Evolutionary conservation across 2,888 invertebrate genomes (phyloP).

Genomic region (Sarcophaga variegata): DNA sequence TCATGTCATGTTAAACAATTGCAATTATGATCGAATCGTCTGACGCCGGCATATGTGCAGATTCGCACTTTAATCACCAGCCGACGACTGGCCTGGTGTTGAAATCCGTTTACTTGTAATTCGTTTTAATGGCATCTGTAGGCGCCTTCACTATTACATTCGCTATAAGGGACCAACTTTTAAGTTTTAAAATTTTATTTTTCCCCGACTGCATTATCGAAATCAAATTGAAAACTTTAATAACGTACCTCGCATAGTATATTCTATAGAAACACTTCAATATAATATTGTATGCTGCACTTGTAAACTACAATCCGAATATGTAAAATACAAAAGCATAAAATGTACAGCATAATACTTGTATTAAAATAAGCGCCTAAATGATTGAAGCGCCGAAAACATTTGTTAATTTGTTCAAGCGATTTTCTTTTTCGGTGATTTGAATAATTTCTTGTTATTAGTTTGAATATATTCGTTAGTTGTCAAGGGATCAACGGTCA

Average conservation of each 20-base stretch:
- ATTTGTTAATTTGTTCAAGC: slow-evolving; percentile 12
- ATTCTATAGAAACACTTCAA: not conserved
- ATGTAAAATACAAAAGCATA: slow-evolving; percentile 53
- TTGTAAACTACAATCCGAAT: slow-evolving; percentile 26
- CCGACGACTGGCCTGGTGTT: slow-evolving; percentile 49
- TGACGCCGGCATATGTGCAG: slow-evolving; percentile 57
- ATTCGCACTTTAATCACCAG: slow-evolving; percentile 41
- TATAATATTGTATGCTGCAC: no score
- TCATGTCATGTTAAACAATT: slow-evolving; percentile 69
- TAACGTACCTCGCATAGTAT: slow-evolving; percentile 20
- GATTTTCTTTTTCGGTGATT: slow-evolving; percentile 44
- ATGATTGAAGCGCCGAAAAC: slow-evolving; percentile 25
- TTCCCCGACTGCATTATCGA: not conserved
- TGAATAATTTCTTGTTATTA: not conserved
- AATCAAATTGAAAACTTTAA: slow-evolving; percentile 9
- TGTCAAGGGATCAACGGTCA: no score
- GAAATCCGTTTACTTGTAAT: slow-evolving; percentile 64
- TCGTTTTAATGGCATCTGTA: slow-evolving; percentile 60
- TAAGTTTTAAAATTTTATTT: not conserved
- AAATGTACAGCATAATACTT: slow-evolving; percentile 41
- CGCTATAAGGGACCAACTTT: slow-evolving; percentile 17
- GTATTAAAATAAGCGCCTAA: slow-evolving; percentile 48
- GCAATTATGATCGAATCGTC: slow-evolving; percentile 71
- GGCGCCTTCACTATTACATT: slow-evolving; percentile 53
- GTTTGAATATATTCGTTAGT: no score